Conservation (phyloP, 2,113 vertebrate species). For the Chunga burmeisteri region DNA sequence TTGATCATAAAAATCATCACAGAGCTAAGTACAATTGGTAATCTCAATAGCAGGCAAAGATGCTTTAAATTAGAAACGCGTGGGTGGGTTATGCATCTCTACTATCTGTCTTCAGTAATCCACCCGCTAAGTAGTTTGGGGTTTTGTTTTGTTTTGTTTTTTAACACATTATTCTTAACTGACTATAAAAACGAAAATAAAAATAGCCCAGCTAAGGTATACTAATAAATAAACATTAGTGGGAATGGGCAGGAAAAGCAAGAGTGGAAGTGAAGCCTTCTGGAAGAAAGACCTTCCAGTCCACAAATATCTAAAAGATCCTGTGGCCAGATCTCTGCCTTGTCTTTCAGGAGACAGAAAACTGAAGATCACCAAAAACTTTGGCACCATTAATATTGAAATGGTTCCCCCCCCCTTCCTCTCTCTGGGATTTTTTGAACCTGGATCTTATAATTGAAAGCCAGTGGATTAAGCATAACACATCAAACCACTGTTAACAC, state of each 20-base stretch:
- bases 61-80: not conserved
- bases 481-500: conserved; percentile 66
- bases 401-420: not conserved
- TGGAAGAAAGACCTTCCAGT: not conserved
- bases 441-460: conserved; percentile 56
- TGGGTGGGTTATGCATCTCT: not conserved
- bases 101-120: not conserved
- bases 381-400: not conserved
- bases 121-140: not conserved
- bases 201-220: not conserved
- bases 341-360: not conserved
- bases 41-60: conserved; percentile 8
- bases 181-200: not conserved
- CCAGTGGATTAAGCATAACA: conserved; percentile 58
- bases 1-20: conserved; percentile 37
- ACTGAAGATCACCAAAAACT: not conserved
- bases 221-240: not conserved
- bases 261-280: not conserved
- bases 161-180: not conserved
- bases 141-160: not conserved
- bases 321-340: not conserved
- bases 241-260: not conserved
- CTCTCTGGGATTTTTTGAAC: conserved; percentile 17
- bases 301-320: not conserved
- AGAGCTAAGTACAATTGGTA: conserved; percentile 2